Percentiles rank a stretch among this genome's conserved stretches.
These are phyloP conservation scores for Drosophila busckii DNA, from an alignment of 1,140 invertebrate genomes.

Conservation along the genomic window DNA sequence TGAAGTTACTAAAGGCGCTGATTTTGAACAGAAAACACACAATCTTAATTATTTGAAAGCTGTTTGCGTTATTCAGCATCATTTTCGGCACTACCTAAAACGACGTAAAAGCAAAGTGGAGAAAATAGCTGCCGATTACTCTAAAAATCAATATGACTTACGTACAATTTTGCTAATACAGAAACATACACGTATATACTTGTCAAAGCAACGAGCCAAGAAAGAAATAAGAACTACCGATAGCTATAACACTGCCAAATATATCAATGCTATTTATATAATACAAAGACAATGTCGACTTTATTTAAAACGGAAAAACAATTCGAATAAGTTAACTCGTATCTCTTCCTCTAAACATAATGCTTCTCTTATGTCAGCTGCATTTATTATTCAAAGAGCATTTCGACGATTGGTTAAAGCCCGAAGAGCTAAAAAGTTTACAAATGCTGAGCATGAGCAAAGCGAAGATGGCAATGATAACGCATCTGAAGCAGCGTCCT, in stretches of 20 bases:
- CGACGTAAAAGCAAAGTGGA: not conserved
- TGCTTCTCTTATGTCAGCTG: conserved; percentile 44
- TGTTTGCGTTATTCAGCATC: conserved; percentile 48
- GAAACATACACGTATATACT: conserved; percentile 35
- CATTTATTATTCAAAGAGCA: conserved; percentile 62
- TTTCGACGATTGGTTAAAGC: conserved; percentile 43
- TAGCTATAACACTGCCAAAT: conserved; percentile 21
- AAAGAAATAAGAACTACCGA: not conserved
- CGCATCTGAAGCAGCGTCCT: conserved; percentile 58
- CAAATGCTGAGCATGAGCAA: conserved; percentile 25
- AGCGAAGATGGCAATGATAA: conserved; percentile 56
- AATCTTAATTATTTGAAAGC: conserved; percentile 28
- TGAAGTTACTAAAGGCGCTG: not conserved
- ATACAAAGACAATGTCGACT: conserved; percentile 48
- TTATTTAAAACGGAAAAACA: conserved; percentile 34
- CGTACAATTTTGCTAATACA: conserved; percentile 52
- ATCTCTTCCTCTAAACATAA: conserved; percentile 8
- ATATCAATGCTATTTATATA: conserved; percentile 39
- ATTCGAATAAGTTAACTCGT: not conserved
- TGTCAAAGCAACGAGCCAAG: conserved; percentile 25
- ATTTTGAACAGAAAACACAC: not conserved
- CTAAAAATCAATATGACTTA: conserved; percentile 36
- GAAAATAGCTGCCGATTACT: not conserved
- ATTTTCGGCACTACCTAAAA: conserved; percentile 45
- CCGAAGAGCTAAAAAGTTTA: conserved; percentile 19